These are phyloP conservation scores for Eilema griseolum DNA, from an alignment of 2,888 invertebrate species.

Conservation along the genomic window DNA sequence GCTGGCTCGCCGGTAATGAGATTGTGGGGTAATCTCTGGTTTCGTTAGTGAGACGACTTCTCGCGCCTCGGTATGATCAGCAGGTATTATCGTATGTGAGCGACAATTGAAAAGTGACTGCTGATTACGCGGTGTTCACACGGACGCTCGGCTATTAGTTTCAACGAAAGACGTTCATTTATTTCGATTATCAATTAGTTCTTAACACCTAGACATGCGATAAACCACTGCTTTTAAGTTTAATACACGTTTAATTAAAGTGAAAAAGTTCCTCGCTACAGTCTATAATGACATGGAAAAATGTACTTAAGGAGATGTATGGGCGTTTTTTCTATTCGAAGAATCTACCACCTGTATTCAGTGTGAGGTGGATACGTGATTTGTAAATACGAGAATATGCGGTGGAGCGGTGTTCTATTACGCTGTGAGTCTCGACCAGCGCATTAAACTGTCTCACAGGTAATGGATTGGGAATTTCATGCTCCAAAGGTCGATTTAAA, in stretches of 20 bases:
- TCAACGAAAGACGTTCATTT: constrained; percentile 69
- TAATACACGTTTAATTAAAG: constrained; percentile 80
- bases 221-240: constrained; percentile 70
- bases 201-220: constrained; percentile 77
- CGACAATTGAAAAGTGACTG: constrained; percentile 80
- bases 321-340: constrained; percentile 69
- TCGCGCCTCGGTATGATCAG: constrained; percentile 51
- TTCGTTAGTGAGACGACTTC: constrained; percentile 66
- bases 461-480: constrained; percentile 83
- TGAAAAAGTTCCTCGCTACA: constrained; percentile 72
- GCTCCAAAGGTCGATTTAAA: constrained; percentile 80
- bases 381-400: constrained; percentile 63
- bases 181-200: constrained; percentile 81
- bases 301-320: constrained; percentile 57
- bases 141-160: constrained; percentile 70
- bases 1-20: constrained; percentile 68
- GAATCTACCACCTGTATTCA: constrained; percentile 71
- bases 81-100: constrained; percentile 70
- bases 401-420: constrained; percentile 64
- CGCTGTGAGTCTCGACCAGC: constrained; percentile 57
- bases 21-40: constrained; percentile 75
- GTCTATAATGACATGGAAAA: constrained; percentile 70
- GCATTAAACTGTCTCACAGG: constrained; percentile 77
- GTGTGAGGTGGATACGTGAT: constrained; percentile 57
- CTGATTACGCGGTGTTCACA: constrained; percentile 77